Evolutionary conservation across 2,113 vertebrate genomes (phyloP).

Genomic region (Synchiropus splendidus): DNA sequence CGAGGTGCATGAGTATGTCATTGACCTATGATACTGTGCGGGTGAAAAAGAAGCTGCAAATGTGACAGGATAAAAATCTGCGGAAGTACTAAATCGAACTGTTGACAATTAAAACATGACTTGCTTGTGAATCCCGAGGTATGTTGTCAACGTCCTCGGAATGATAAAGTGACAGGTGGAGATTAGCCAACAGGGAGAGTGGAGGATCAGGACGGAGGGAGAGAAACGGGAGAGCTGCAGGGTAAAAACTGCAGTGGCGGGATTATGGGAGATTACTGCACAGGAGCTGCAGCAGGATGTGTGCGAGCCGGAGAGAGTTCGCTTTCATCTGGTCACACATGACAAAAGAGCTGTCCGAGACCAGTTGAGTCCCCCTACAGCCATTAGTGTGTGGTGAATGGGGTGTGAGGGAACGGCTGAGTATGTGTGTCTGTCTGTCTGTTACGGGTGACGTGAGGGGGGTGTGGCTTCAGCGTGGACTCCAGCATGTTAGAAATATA

Average conservation of each 20-base stretch:
- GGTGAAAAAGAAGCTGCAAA: too few relatives aligned
- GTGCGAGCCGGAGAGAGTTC: slow-evolving; percentile 28
- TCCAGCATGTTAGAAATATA: not conserved
- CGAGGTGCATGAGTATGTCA: too few relatives aligned
- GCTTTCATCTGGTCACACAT: slow-evolving; percentile 49
- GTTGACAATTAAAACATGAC: too few relatives aligned
- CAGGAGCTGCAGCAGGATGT: slow-evolving; percentile 50
- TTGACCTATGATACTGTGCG: too few relatives aligned
- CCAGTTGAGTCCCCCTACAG: slow-evolving; percentile 18
- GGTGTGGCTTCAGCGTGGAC: not conserved
- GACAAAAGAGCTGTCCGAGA: slow-evolving; percentile 53
- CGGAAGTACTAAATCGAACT: too few relatives aligned
- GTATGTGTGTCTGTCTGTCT: not conserved
- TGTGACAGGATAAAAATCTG: too few relatives aligned
- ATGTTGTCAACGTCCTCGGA: too few relatives aligned
- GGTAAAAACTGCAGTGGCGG: slow-evolving; percentile 46
- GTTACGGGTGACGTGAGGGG: not conserved
- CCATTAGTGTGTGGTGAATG: slow-evolving; percentile 9
- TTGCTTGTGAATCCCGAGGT: too few relatives aligned
- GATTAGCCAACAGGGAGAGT: not conserved
- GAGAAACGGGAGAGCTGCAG: slow-evolving; percentile 18
- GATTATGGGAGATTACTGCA: slow-evolving; percentile 58
- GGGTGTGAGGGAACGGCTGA: slow-evolving; percentile 30
- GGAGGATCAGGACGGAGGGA: slow-evolving; percentile 10
- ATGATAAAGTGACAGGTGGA: too few relatives aligned